These are phyloP conservation scores for Thamnophis sirtalis DNA, from an alignment of 2,113 vertebrate species.

Conservation along the genomic window DNA sequence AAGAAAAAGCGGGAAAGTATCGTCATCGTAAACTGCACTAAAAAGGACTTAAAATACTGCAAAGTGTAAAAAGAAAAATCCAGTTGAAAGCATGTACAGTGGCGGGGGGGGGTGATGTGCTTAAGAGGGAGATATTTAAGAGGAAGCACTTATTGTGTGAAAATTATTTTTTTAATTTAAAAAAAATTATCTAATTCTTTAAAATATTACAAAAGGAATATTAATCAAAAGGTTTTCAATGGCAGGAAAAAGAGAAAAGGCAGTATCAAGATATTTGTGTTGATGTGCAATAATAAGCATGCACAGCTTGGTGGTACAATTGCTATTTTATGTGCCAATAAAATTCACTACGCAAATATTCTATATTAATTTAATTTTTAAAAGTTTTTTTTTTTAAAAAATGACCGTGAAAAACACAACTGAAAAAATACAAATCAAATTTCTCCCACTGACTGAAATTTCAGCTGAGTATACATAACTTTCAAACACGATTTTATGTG, in stretches of 20 bases:
- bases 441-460: constrained; percentile 31
- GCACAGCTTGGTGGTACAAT: constrained; percentile 66
- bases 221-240: constrained; percentile 54
- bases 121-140: constrained; percentile 57
- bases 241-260: constrained; percentile 19
- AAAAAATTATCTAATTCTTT: constrained; percentile 46
- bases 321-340: constrained; percentile 65
- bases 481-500: constrained; percentile 3
- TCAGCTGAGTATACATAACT: constrained; percentile 22
- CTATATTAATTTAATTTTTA: constrained; percentile 53
- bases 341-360: constrained; percentile 61
- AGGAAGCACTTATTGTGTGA: constrained; percentile 50
- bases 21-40: constrained; percentile 80
- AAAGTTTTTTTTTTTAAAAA: constrained; percentile 23
- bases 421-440: constrained; percentile 39
- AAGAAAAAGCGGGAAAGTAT: constrained; percentile 76
- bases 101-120: constrained; percentile 35
- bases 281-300: constrained; percentile 74
- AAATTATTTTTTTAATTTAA: constrained; percentile 77
- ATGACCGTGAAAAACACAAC: constrained; percentile 48
- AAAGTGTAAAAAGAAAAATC: constrained; percentile 56
- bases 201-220: constrained; percentile 40
- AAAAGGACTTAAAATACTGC: constrained; percentile 38
- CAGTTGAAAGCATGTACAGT: constrained; percentile 61
- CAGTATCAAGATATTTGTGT: constrained; percentile 50